Evolutionary conservation across 2,113 vertebrate genomes (phyloP).

Genomic region (Vulpes lagopus): DNA sequence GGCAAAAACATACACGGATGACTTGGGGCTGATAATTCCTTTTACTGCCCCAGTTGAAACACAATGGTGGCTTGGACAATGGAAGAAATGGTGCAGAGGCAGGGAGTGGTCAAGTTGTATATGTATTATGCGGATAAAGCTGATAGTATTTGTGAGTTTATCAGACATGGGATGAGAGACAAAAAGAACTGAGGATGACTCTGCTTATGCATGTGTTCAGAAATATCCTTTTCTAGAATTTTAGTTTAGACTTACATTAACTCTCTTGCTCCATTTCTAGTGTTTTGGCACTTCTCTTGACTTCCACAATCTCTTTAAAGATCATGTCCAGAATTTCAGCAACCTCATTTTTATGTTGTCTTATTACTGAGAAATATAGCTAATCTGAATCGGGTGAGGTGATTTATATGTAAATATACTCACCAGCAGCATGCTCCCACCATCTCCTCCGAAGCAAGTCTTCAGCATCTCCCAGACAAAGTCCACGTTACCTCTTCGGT

Average conservation of each 20-base stretch:
- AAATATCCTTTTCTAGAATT: neutral
- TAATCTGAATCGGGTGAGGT: neutral
- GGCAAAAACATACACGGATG: neutral
- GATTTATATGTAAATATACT: neutral
- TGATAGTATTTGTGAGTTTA: neutral
- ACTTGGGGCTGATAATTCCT: too few relatives aligned
- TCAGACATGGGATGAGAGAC: neutral
- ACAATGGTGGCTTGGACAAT: too few relatives aligned
- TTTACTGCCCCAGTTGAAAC: neutral
- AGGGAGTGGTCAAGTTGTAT: neutral
- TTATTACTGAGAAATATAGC: neutral
- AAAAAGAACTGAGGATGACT: neutral
- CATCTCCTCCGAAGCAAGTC: neutral
- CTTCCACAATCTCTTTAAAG: neutral
- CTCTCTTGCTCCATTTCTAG: neutral
- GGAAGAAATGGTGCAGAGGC: neutral
- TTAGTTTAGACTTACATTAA: neutral
- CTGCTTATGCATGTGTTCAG: neutral
- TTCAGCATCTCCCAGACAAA: neutral
- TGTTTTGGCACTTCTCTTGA: neutral
- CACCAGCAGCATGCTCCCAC: neutral
- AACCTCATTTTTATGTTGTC: neutral
- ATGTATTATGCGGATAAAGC: neutral
- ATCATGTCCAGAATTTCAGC: neutral
- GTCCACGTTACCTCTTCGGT: neutral